Evolutionary conservation across 2,113 vertebrate genomes (phyloP).

Genomic region (Cyanoderma ruficeps): DNA sequence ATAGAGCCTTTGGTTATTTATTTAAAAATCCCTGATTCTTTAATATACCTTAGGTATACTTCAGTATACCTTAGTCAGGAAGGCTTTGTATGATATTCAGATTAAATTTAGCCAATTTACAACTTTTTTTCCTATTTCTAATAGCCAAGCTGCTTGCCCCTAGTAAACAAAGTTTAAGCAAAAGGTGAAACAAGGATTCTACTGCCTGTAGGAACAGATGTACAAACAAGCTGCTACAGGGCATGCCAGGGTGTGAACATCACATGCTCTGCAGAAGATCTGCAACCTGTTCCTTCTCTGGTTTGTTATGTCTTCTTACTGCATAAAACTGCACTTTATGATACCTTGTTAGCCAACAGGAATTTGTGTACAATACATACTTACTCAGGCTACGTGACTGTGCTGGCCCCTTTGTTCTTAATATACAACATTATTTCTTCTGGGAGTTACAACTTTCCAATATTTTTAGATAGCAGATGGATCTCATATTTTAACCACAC

Average conservation of each 20-base stretch:
- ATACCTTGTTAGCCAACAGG: neutral
- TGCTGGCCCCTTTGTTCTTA: neutral
- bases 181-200: constrained; percentile 1
- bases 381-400: neutral
- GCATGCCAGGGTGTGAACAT: neutral
- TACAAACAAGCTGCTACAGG: neutral
- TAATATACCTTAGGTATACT: neutral
- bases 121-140: neutral
- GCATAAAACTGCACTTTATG: neutral
- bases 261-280: neutral
- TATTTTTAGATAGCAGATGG: neutral
- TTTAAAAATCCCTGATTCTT: neutral
- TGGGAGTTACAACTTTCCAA: neutral
- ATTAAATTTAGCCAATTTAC: neutral
- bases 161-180: neutral
- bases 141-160: neutral
- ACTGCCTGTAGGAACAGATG: neutral
- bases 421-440: neutral
- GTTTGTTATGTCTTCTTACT: neutral
- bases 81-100: neutral
- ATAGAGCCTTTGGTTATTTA: neutral
- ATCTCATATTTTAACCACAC: neutral
- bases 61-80: neutral
- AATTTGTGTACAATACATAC: neutral
- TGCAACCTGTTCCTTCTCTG: neutral